Evolutionary conservation across 37 sponge, comb jelly and placozoan species (phyloP), one percentile per base, ranked within the genome.

Genomic region (Hexactinellida sp.): DNA sequence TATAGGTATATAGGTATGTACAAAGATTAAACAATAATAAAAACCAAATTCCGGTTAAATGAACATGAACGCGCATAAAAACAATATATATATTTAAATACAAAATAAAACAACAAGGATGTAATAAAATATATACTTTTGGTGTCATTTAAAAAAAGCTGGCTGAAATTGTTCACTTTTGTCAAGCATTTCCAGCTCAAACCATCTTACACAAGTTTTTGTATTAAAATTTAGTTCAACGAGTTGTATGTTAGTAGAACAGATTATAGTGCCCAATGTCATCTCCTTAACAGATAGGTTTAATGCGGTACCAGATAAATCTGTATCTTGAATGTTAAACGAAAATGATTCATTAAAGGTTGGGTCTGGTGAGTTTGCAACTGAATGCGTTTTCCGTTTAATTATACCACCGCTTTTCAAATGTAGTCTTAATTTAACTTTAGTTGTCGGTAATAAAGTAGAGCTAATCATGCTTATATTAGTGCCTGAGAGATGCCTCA

Each of bases 331-430:
- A 7, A 28, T 10, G 76, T 63, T 63, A n/a, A 63, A 63, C 21
- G 30, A 7, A 23, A 63, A 63, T 3, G 86, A 89, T 82, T 95
- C 92, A 90, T 95, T 92, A 52, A 89, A 95, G 25, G 96, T 95
- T 0, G 96, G 96, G 38, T 93, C 85, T 36, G 88, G 88, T 0
- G 96, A 89, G 36, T 86, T 91, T 54, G 83, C 63, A 35, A 88
- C 88, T 34, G 90, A 71, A 54, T 91, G 91, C 1, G 93, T 91
- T 76, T 93, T 95, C 87, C 84, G 84, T 82, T 93, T 93, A 0
- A 90, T 91, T 1, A 85, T 82, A 21, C 32, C 76, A 63, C 76
- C 76, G 52, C 16, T 47, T 63, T 63, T 63, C 76, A 63, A 25
- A 21, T 63, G 76, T 10, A 63, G 5, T n/a, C 34, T 63, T 63